These are phyloP conservation scores for Rhabdornis inornatus DNA, from an alignment of 2,113 vertebrate species.

Conservation along the genomic window DNA sequence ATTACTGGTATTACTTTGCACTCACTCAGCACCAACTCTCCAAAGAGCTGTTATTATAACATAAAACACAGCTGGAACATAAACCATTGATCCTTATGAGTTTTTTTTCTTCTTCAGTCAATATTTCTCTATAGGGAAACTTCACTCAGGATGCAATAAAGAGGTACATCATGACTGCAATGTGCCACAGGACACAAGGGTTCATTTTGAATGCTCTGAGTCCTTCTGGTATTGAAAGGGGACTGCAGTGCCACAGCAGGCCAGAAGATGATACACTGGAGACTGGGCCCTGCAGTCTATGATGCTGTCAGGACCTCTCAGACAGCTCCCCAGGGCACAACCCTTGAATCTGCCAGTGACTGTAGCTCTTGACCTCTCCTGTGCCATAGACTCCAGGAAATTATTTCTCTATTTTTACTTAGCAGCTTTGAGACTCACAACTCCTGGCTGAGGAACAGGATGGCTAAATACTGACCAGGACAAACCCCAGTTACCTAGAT, in stretches of 20 bases:
- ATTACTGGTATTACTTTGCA: constrained; percentile 40
- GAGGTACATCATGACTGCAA: constrained; percentile 21
- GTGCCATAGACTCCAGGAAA: neutral
- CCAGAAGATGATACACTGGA: neutral
- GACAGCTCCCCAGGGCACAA: neutral
- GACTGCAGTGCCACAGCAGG: neutral
- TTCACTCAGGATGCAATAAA: constrained; percentile 54
- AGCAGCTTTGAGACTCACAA: neutral
- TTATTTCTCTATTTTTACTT: neutral
- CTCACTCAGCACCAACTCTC: constrained; percentile 32
- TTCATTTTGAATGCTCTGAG: constrained; percentile 3
- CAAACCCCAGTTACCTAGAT: neutral
- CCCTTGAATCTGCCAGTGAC: neutral
- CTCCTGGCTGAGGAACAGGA: neutral
- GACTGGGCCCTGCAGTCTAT: neutral
- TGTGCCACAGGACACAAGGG: neutral
- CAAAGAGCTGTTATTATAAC: constrained; percentile 36
- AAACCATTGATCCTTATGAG: constrained; percentile 53
- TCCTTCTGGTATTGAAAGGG: constrained; percentile 30
- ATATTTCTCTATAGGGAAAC: constrained; percentile 52
- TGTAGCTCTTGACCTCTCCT: neutral
- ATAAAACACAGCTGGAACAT: constrained; percentile 39
- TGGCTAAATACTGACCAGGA: neutral
- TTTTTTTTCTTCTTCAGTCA: constrained; percentile 30
- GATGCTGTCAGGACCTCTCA: neutral